Percentiles rank a stretch among this genome's conserved stretches.
phyloP scores from a whole-genome alignment of 2,113 vertebrate species.

The Amphiprion percula region DNA sequence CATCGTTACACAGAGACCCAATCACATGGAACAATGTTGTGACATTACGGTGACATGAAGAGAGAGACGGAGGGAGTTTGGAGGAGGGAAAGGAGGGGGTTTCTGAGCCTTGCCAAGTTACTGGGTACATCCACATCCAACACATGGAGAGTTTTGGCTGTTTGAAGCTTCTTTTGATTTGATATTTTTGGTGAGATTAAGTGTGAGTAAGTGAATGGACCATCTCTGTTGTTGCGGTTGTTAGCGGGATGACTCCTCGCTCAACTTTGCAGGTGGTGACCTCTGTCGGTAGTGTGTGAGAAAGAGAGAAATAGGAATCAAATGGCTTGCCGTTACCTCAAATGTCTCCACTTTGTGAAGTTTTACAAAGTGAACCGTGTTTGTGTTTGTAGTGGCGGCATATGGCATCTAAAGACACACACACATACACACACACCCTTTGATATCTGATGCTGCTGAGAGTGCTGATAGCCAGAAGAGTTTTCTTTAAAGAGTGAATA shows the following conservation, averaged over 20 bases:
- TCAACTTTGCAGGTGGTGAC: slow-evolving; percentile 8
- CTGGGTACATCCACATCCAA: slow-evolving; percentile 36
- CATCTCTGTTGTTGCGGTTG: slow-evolving; percentile 7
- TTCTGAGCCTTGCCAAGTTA: slow-evolving; percentile 25
- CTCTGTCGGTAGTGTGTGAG: slow-evolving; percentile 17
- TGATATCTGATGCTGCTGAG: slow-evolving; percentile 50
- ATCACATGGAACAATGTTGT: slow-evolving; percentile 58
- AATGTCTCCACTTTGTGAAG: slow-evolving; percentile 8
- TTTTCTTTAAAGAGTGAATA: slow-evolving; percentile 69
- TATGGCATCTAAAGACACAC: slow-evolving; percentile 23
- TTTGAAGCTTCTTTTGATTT: slow-evolving; percentile 36
- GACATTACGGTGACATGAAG: slow-evolving; percentile 46
- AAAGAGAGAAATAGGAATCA: slow-evolving; percentile 1
- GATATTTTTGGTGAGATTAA: slow-evolving; percentile 15
- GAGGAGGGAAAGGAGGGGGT: background rate
- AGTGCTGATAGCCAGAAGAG: slow-evolving; percentile 62
- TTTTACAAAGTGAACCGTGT: slow-evolving; percentile 27
- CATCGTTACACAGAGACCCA: slow-evolving; percentile 58
- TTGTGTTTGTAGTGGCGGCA: slow-evolving; percentile 28
- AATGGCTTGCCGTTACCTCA: background rate
- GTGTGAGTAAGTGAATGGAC: slow-evolving; percentile 26
- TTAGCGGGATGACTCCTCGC: slow-evolving; percentile 21
- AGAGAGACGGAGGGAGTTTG: slow-evolving; percentile 15
- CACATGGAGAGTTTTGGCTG: slow-evolving; percentile 27
- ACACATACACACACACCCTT: slow-evolving; percentile 28